phyloP scores from a whole-genome alignment of 2,888 invertebrate species.

The Ophion obscuratus region DNA sequence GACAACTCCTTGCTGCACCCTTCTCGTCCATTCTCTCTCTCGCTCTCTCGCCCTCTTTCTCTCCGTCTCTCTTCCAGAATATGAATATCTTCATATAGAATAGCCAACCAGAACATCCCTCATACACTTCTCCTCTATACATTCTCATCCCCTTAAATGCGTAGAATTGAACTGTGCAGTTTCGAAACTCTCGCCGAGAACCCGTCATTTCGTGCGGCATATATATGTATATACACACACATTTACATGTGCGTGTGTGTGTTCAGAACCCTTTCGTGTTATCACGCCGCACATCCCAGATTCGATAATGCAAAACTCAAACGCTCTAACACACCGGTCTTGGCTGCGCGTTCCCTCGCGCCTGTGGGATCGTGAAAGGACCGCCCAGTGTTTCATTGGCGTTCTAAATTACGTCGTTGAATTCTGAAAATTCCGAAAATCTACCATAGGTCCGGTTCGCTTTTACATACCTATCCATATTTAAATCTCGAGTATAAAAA shows the following conservation, averaged over 20 bases:
- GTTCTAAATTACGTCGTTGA: neutral
- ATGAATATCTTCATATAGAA: conserved; percentile 39
- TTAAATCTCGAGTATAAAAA: neutral
- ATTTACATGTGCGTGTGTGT: neutral
- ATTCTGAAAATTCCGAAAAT: neutral
- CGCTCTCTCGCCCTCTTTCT: neutral
- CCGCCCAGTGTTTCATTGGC: neutral
- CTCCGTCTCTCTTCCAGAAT: conserved; percentile 17
- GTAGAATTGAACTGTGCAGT: conserved; percentile 61
- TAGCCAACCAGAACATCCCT: conserved; percentile 31
- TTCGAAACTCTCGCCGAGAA: conserved; percentile 46
- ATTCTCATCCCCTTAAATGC: conserved; percentile 42
- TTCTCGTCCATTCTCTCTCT: neutral
- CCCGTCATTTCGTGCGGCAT: conserved; percentile 5
- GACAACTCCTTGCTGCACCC: conserved; percentile 25
- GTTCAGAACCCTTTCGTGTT: conserved; percentile 26
- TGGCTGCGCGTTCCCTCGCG: neutral
- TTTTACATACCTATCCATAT: neutral
- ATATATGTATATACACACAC: conserved; percentile 9
- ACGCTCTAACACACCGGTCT: conserved; percentile 29
- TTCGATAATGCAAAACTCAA: conserved; percentile 55
- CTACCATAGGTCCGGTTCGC: too few relatives aligned
- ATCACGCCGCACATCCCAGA: conserved; percentile 48
- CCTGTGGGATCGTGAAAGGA: neutral
- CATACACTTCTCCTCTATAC: conserved; percentile 20